Conservation (phyloP, 1,140 invertebrate genomes). For the Zaprionus inermis region DNA sequence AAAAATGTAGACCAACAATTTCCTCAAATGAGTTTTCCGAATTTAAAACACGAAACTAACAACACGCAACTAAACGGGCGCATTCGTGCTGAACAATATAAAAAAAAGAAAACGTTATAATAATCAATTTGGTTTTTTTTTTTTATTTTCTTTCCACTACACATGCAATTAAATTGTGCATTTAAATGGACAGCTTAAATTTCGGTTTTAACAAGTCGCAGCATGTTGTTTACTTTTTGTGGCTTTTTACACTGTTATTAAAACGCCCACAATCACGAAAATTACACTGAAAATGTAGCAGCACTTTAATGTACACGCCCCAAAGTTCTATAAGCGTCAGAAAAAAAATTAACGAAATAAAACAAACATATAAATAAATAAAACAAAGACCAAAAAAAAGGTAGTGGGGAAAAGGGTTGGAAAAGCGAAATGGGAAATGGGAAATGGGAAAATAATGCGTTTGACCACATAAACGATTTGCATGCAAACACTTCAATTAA, state of each 20-base stretch:
- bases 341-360: conserved; percentile 11
- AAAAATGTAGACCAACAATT: too few species aligned
- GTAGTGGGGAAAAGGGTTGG: not conserved
- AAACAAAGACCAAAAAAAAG: conserved; percentile 15
- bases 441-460: conserved; percentile 75
- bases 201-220: conserved; percentile 24
- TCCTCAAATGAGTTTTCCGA: not conserved
- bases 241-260: conserved; percentile 73
- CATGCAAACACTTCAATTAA: conserved; percentile 82
- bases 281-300: conserved; percentile 35
- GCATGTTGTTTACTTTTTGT: conserved; percentile 46
- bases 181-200: conserved; percentile 18
- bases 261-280: conserved; percentile 63
- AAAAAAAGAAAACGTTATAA: not conserved
- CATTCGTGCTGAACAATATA: not conserved
- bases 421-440: not conserved
- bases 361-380: conserved; percentile 26
- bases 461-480: conserved; percentile 79
- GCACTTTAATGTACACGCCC: conserved; percentile 34
- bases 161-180: conserved; percentile 2
- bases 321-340: not conserved
- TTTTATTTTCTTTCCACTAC: not conserved
- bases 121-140: conserved; percentile 1
- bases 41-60: not conserved
- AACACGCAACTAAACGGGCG: not conserved